Conservation (phyloP, 2,797 vertebrate species). For the Myripristis jacobus region DNA sequence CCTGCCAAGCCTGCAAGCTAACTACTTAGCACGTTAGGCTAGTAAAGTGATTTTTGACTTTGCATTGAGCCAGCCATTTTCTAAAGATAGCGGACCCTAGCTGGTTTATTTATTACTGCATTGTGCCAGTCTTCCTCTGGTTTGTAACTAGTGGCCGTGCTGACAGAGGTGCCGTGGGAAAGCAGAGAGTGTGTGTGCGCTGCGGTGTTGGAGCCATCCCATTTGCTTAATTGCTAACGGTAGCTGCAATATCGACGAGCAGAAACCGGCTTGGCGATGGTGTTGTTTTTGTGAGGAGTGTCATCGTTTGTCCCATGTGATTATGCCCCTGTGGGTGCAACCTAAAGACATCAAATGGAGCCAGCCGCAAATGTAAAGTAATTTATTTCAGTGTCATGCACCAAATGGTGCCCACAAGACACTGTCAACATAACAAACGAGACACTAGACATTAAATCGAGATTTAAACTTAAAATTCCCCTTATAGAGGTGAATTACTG, state of each 20-base stretch:
- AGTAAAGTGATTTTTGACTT: slow-evolving; percentile 63
- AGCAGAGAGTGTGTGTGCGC: accelerated
- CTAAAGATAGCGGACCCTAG: slow-evolving; percentile 1
- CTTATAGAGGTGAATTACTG: too few relatives aligned
- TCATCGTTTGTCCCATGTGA: not conserved
- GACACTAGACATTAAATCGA: too few relatives aligned
- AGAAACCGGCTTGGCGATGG: not conserved
- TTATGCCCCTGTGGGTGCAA: not conserved
- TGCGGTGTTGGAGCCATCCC: not conserved
- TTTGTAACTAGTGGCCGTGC: accelerated
- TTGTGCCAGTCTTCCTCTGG: accelerated
- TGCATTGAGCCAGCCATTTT: slow-evolving; percentile 66
- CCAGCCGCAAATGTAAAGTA: too few relatives aligned
- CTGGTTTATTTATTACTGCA: not conserved
- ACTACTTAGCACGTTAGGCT: slow-evolving; percentile 61
- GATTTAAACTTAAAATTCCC: too few relatives aligned
- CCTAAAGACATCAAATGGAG: too few relatives aligned
- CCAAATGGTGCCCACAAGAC: too few relatives aligned
- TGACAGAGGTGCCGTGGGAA: accelerated
- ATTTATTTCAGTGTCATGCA: too few relatives aligned
- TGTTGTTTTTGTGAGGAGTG: not conserved
- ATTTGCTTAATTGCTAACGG: slow-evolving; percentile 10
- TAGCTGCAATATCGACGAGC: not conserved
- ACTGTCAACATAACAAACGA: too few relatives aligned
- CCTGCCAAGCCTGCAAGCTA: slow-evolving; percentile 31